phyloP scores from a whole-genome alignment of 2,113 vertebrate species.

The Penelope pileata region DNA sequence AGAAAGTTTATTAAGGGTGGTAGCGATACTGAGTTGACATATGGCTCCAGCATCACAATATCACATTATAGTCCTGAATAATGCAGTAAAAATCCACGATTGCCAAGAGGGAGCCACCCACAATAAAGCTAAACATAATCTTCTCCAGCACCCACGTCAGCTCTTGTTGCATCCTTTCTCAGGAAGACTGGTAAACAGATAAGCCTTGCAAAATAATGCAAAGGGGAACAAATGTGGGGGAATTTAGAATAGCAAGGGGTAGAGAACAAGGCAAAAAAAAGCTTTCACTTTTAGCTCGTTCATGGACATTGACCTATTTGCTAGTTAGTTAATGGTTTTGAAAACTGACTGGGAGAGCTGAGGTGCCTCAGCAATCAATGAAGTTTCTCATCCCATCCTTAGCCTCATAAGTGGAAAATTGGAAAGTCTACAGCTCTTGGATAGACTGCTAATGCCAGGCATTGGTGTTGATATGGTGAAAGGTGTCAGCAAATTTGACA shows the following conservation, averaged over 20 bases:
- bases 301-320: neutral
- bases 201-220: neutral
- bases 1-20: neutral
- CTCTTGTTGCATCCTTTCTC: neutral
- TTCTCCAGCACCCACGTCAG: neutral
- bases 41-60: neutral
- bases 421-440: neutral
- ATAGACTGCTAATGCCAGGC: neutral
- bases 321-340: neutral
- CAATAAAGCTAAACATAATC: constrained; percentile 41
- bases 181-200: neutral
- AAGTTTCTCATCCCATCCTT: neutral
- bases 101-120: constrained; percentile 21
- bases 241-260: neutral
- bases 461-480: neutral
- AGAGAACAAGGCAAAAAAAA: neutral
- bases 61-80: constrained; percentile 7
- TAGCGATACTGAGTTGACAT: neutral
- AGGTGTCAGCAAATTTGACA: neutral
- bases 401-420: neutral
- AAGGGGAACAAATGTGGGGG: neutral
- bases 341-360: neutral
- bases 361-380: neutral
- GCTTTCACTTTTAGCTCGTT: neutral
- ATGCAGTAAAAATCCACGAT: neutral